These are phyloP conservation scores for Berghia stephanieae DNA, from an alignment of 1,140 invertebrate species.

Conservation along the genomic window DNA sequence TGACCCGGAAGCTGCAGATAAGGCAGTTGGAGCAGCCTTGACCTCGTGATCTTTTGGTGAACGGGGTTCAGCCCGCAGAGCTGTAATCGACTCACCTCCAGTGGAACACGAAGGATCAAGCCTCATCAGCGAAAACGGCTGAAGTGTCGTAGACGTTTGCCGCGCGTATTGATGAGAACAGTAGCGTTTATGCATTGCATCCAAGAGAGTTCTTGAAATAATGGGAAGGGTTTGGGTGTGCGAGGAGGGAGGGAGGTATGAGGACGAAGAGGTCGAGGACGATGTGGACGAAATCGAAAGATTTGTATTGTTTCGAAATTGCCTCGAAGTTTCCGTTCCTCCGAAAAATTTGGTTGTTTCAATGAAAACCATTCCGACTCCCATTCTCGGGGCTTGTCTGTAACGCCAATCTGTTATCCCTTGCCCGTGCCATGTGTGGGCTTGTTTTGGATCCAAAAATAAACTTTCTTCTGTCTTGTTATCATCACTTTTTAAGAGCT, in stretches of 20 bases:
- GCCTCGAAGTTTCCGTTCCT: no score
- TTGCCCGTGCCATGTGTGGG: constrained; percentile 39
- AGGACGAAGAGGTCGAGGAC: no score
- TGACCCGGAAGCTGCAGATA: no score
- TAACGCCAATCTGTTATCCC: not conserved
- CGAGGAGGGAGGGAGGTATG: no score
- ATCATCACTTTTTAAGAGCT: no score
- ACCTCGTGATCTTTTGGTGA: constrained; percentile 5
- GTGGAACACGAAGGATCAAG: not conserved
- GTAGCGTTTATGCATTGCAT: constrained; percentile 42
- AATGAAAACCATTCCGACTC: constrained; percentile 28
- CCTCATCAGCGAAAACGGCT: constrained; percentile 1
- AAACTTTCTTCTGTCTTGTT: constrained; percentile 11
- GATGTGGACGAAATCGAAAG: no score
- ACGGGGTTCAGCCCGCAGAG: constrained; percentile 1
- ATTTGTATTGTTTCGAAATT: no score
- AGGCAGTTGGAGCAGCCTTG: constrained; percentile 13
- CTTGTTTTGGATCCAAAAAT: constrained; percentile 33
- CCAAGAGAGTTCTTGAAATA: constrained; percentile 40
- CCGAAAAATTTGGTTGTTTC: no score
- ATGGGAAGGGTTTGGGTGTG: constrained; percentile 31
- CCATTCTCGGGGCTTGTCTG: constrained; percentile 33
- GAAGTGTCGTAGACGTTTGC: not conserved
- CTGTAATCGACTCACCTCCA: not conserved
- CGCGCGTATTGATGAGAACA: constrained; percentile 37